Evolutionary conservation across 2,888 invertebrate genomes (phyloP).

Genomic region (Ischnus inquisitorius): DNA sequence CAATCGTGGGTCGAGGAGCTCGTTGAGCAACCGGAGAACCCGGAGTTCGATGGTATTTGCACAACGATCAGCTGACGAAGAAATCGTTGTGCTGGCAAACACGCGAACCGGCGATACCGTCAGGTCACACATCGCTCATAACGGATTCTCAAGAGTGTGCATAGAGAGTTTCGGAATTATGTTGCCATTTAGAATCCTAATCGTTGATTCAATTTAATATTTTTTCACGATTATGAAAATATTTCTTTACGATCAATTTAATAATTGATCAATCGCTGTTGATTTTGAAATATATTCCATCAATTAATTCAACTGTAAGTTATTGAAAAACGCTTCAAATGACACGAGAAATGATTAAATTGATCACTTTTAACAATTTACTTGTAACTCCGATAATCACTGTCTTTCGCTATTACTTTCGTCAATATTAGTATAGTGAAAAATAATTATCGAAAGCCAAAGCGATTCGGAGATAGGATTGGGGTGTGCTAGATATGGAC

Average conservation of each 20-base stretch:
- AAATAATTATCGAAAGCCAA: too few species aligned
- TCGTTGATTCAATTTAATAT: neutral
- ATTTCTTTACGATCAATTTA: neutral
- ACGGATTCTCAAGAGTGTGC: neutral
- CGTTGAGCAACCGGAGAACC: slow-evolving; percentile 26
- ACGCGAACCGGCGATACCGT: neutral
- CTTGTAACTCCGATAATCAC: too few species aligned
- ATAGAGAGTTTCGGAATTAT: neutral
- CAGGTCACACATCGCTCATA: slow-evolving; percentile 2
- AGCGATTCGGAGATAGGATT: too few species aligned
- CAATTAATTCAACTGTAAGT: too few species aligned
- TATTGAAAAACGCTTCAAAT: too few species aligned
- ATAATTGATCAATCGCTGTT: neutral
- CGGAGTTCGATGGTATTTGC: slow-evolving; percentile 25
- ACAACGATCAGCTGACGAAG: slow-evolving; percentile 44
- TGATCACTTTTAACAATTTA: too few species aligned
- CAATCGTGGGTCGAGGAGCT: slow-evolving; percentile 22
- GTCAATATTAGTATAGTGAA: too few species aligned
- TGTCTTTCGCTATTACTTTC: too few species aligned
- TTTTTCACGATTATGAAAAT: neutral
- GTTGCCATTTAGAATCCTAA: neutral
- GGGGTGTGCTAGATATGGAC: neutral
- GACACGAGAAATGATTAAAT: too few species aligned
- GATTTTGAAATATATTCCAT: too few species aligned
- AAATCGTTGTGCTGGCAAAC: slow-evolving; percentile 1